Evolutionary conservation across 2,888 invertebrate genomes (phyloP).

Genomic region (Parasteatoda lunata): DNA sequence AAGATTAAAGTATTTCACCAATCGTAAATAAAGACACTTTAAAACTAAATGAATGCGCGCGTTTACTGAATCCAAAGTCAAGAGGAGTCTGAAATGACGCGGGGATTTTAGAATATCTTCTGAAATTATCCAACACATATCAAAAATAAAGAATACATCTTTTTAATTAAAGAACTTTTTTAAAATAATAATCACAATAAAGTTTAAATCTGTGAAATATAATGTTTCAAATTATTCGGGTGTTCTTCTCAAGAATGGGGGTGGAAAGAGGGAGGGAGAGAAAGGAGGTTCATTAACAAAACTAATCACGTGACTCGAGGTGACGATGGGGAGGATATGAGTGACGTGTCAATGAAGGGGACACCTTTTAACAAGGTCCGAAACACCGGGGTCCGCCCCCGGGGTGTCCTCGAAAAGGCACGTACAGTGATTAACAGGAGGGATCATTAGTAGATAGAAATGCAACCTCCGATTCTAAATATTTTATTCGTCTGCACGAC

Average conservation of each 20-base stretch:
- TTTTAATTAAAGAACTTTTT: too few relatives aligned
- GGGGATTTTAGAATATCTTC: too few relatives aligned
- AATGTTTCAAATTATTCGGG: not conserved
- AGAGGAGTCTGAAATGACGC: too few relatives aligned
- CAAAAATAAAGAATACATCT: too few relatives aligned
- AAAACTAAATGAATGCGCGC: too few relatives aligned
- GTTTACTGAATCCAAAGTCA: too few relatives aligned
- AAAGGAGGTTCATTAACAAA: slow-evolving; percentile 51
- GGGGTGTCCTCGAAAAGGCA: slow-evolving; percentile 59
- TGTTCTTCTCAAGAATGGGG: not conserved
- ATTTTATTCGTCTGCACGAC: slow-evolving; percentile 1
- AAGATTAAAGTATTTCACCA: too few relatives aligned
- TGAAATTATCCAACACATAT: too few relatives aligned
- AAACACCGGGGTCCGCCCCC: slow-evolving; percentile 22
- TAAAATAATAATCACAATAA: too few relatives aligned
- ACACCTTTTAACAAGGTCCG: slow-evolving; percentile 51
- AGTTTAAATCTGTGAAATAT: too few relatives aligned
- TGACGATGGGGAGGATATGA: slow-evolving; percentile 41
- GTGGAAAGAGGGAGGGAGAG: not conserved
- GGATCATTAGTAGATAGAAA: slow-evolving; percentile 14
- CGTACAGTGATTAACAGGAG: slow-evolving; percentile 17
- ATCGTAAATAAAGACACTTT: too few relatives aligned
- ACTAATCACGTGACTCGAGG: slow-evolving; percentile 63
- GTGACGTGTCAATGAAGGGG: slow-evolving; percentile 48
- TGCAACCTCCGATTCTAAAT: too few relatives aligned